Evolutionary conservation across 1,140 invertebrate species (phyloP).

Genomic region (Drosophila tristis): DNA sequence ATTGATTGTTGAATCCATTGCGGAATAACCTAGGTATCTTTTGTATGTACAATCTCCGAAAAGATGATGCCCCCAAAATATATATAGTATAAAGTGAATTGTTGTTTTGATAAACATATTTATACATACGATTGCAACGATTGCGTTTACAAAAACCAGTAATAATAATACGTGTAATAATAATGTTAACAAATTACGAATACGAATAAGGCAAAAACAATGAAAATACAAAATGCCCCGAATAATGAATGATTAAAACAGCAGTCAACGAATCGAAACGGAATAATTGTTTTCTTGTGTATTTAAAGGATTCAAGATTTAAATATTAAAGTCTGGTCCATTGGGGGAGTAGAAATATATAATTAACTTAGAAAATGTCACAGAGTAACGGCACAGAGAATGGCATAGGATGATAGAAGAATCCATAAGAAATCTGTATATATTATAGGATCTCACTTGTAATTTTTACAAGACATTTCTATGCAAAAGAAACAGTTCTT

Average conservation of each 20-base stretch:
- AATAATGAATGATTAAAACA: neutral
- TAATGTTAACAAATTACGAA: constrained; percentile 19
- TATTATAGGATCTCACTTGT: no score
- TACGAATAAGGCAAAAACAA: constrained; percentile 19
- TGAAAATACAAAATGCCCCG: constrained; percentile 6
- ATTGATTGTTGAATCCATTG: constrained; percentile 35
- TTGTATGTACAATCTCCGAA: constrained; percentile 48
- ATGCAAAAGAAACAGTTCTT: no score
- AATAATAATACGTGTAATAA: constrained; percentile 18
- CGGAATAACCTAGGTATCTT: constrained; percentile 30
- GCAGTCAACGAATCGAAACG: no score
- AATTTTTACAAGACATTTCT: no score
- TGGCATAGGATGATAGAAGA: no score
- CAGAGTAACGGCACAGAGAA: no score
- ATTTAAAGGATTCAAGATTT: neutral
- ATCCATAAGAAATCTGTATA: no score
- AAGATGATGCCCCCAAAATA: constrained; percentile 36
- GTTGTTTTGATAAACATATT: constrained; percentile 78
- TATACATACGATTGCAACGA: constrained; percentile 36
- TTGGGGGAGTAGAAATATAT: no score
- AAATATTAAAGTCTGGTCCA: neutral
- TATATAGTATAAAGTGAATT: constrained; percentile 56
- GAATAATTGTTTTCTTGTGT: no score
- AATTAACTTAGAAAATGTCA: no score
- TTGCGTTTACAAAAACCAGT: constrained; percentile 21